Evolutionary conservation across 2,888 invertebrate species (phyloP), one percentile per base, ranked within the genome.

Genomic region (Stenotaenia linearis): DNA sequence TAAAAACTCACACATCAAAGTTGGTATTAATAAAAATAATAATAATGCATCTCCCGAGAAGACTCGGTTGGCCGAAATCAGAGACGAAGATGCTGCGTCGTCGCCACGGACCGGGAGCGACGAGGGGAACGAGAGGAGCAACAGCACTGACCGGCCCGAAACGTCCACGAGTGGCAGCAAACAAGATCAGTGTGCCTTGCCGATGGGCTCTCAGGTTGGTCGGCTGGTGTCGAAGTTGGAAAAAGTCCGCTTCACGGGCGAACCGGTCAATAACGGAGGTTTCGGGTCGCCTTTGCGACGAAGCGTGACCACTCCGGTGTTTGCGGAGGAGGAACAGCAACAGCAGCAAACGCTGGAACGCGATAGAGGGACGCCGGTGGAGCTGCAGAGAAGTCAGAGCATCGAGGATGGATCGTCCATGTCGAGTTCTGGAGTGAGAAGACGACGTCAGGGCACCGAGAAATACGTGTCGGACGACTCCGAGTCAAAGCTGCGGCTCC

Each of bases 381-480:
- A 80, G 7, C 40, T 75, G 18, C 82, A 81, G 37, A 80, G 80
- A 9, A 81, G 82, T 50, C 80, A 80, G 28, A 82, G 82, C 79
- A 82, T 81, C 45, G 83, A 83, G 69, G 82, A 83, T 45, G 78
- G 81, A 23, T 79, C 79, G 21, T 78, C 79, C 10, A 61, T 79
- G 21, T 69, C 80, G 4, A 91, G 91, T 0, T 91, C 91, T 84
- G 93, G 93, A 69, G 87, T 95, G 50, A 89, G 94, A 23, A 79
- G 83, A 32, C 89, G 92, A 61, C 89, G 95, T 37, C 91, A 93
- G 83, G 91, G 91, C 69, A 88, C 89, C 80, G 94, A 94, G 82
- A 95, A 95, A 87, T 95, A 95, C 87, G 92, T 94, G 30, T 91
- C 92, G 32, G 95, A 95, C 88, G 92, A 93, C 81, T 91, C 92